A percentile compares a stretch with the other conserved stretches of the same genome.
Conservation (phyloP, 2,888 invertebrate species). For the Myopa testacea region DNA sequence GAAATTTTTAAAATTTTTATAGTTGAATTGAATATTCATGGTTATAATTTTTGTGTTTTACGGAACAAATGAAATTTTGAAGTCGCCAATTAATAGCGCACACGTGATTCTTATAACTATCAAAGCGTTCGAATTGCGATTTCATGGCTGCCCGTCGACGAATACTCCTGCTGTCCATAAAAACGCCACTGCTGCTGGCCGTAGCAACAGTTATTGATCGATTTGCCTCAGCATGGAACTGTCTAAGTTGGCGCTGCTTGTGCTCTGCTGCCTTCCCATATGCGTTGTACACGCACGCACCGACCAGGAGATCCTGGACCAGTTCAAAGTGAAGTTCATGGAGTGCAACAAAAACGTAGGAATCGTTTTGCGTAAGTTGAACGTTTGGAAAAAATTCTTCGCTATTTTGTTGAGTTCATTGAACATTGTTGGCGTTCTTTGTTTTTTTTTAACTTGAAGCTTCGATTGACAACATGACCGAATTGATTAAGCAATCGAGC, state of each 20-base stretch:
- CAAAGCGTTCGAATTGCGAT: slow-evolving; percentile 2
- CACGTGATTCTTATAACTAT: neutral
- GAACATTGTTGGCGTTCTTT: too few species aligned
- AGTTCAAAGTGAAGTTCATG: neutral
- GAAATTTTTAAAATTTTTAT: too few species aligned
- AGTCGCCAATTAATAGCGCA: neutral
- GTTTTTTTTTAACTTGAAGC: neutral
- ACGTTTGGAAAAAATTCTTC: neutral
- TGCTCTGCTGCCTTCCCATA: neutral
- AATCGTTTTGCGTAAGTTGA: neutral
- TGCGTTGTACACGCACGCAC: neutral
- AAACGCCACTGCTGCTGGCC: neutral
- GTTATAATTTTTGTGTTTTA: too few species aligned
- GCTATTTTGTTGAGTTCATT: neutral
- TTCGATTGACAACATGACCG: neutral
- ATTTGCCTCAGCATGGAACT: neutral
- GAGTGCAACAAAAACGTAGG: neutral
- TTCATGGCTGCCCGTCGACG: neutral
- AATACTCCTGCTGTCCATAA: neutral
- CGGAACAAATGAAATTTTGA: too few species aligned
- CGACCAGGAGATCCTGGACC: neutral
- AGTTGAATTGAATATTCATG: too few species aligned
- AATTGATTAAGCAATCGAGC: neutral
- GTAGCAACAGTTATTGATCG: neutral
- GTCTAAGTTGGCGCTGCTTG: neutral